Evolutionary conservation across 2,888 invertebrate genomes (phyloP), one percentile per base, ranked within the genome.

Genomic region (Drosophila neoperkinsi): DNA sequence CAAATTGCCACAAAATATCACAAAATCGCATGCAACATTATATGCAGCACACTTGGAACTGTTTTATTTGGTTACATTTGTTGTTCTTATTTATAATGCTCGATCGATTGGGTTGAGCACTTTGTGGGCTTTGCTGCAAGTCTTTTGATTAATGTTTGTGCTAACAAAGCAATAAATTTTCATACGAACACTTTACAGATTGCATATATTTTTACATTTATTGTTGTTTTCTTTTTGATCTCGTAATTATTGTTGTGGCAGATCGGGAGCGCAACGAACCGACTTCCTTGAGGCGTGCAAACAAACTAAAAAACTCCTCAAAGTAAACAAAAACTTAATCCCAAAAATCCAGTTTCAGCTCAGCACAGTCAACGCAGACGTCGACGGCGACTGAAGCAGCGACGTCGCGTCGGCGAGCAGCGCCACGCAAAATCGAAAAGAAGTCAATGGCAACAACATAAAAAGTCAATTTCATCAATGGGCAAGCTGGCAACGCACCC

Each of bases 381-480:
- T 31, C 55, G 49, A 51, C 76, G 21, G 11, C 57, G 56, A 62
- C 71, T 5, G 56, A 7, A 52, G 49, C 59, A 21, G 57, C 53
- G 41, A 52, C 65, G 49, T 46, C 25, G 60, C 57, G 64, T 46
- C 72, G 16, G 65, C 4, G 58, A 55, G 50, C 71, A 68, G 79
- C 58, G 70, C 72, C 81, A 75, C 84, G 77, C 86, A 67, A 74
- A 81, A 69, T 73, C 77, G 74, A 53, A 75, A 75, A 77, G 85
- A 81, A 88, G 88, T 82, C 85, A 85, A 85, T 82, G 78, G 73
- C 80, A 79, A 88, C 90, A 79, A 85, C 85, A 86, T 88, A 90
- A 90, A 86, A 86, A 86, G 84, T 91, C 91, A 91, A 92, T 92
- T 92, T 91, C 92, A 91, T 92, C 92, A 92, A 92, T 92, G 91